Evolutionary conservation across 1,140 invertebrate genomes (phyloP), one percentile per base, ranked within the genome.

Genomic region (Thaumetopoea pityocampa): DNA sequence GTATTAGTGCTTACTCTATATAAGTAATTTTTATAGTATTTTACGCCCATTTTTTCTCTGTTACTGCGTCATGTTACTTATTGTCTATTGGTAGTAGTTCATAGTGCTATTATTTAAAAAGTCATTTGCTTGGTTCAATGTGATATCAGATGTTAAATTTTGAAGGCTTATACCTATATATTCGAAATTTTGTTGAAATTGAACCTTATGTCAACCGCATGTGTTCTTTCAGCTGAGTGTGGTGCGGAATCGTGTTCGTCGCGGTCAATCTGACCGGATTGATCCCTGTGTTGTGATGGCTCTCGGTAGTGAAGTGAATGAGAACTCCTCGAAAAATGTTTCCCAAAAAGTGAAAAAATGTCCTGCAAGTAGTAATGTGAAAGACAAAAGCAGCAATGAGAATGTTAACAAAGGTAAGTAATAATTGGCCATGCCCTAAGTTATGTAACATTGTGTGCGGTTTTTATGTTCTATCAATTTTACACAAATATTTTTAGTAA

Each of bases 231-330:
- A 83, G 79, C 77, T 84, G 80, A 81, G 72, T 67, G 64, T 67
- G n/a, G n/a, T n/a, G n/a, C n/a, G 62, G 67, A 63, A 54, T 65
- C 70, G 81, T 80, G 72, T 67, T 78, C 58, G 70, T 81, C 74
- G 80, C 79, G 77, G 78, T 76, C 72, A 76, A 70, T 82, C 67
- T 66, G 65, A 67, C 64, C 60, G 67, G 69, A 73, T 79, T 77
- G 70, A 70, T 82, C 81, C 71, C 71, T 83, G 80, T 86, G 77
- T 85, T 85, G 82, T 85, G 82, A 86, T 86, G 84, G 84, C 84
- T 77, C 78, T 85, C 61, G 82, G 81, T 79, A 78, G 81, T 85
- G 80, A 85, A 83, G 84, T 86, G 82, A 85, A 82, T 74, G 78
- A 85, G 65, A 84, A 80, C 76, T 67, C 65, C 58, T 51, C 76